These are phyloP conservation scores for Psittacus erithacus DNA, from an alignment of 2,113 vertebrate species.

Conservation along the genomic window DNA sequence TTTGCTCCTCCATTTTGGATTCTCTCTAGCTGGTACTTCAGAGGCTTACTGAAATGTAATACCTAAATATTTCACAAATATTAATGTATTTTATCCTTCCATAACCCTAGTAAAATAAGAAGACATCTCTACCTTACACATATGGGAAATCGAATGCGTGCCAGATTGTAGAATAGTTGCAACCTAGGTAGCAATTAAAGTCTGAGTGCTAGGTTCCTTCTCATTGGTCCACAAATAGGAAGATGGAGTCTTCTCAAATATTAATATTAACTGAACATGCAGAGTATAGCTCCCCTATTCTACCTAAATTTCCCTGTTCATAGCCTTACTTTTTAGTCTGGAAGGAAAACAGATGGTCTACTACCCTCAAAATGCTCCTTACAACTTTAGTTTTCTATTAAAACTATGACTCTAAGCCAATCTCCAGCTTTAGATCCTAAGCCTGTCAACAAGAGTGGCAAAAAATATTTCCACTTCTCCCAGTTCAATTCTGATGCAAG, in stretches of 20 bases:
- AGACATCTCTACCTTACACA: background rate
- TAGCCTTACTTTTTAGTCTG: background rate
- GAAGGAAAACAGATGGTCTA: conserved; percentile 19
- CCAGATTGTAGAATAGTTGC: background rate
- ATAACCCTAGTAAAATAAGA: background rate
- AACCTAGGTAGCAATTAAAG: background rate
- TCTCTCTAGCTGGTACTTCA: background rate
- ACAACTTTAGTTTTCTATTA: background rate
- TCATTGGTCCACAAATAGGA: background rate
- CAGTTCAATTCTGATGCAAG: background rate
- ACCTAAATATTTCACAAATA: conserved; percentile 5
- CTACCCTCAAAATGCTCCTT: background rate
- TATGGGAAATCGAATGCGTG: background rate
- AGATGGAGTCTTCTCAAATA: background rate
- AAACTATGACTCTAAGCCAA: background rate
- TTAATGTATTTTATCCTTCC: background rate
- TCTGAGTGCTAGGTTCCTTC: background rate
- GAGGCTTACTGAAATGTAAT: background rate
- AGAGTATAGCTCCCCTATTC: background rate
- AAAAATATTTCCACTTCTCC: background rate
- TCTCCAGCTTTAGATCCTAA: background rate
- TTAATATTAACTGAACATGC: background rate
- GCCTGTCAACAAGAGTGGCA: background rate
- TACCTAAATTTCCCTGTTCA: background rate
- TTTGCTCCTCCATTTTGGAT: background rate